Evolutionary conservation across 2,888 invertebrate species (phyloP), one percentile per base, ranked within the genome.

Genomic region (Colostygia pectinataria): DNA sequence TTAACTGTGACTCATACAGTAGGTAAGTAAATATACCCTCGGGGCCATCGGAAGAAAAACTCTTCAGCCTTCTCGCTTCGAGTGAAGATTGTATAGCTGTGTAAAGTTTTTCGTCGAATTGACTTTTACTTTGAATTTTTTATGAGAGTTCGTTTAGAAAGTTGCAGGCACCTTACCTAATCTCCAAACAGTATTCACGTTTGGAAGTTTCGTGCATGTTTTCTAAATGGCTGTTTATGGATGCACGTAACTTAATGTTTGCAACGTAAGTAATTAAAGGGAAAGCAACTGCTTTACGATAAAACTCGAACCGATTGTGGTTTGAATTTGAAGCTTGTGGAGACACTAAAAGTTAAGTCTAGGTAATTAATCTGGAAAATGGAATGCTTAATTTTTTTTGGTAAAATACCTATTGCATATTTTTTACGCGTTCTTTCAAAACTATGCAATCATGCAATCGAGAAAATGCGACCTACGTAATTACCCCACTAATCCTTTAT

Each of bases 171-270:
- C 31, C 25, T 10, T 34, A 14, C 14, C 27, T 27, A 36, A 31
- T 48, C 37, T 18, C 23, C 40, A 29, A 41, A 34, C 37, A 32
- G 38, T 42, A 47, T 40, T 34, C 40, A 47, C 47, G 41, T 38
- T 10, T 10, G 18, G 10, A 18, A 42, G 37, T 9, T 42, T 37
- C 48, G 42, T 48, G 48, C 10, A 42, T 15, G 42, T 37, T 48
- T 48, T 48, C 42, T 28, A 37, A 48, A 42, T 32, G n/a, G 37
- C 31, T 38, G 42, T 38, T 48, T 31, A 42, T 32, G 13, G 38
- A 27, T 15, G 32, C 25, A 32, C 29, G 27, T 44, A 20, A 38
- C 25, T n/a, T n/a, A n/a, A n/a, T n/a, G n/a, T n/a, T n/a, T n/a
- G n/a, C n/a, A n/a, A n/a, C n/a, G n/a, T n/a, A n/a, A n/a, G n/a